phyloP scores from a whole-genome alignment of 2,113 vertebrate genomes.

The Pelusios castaneus region DNA sequence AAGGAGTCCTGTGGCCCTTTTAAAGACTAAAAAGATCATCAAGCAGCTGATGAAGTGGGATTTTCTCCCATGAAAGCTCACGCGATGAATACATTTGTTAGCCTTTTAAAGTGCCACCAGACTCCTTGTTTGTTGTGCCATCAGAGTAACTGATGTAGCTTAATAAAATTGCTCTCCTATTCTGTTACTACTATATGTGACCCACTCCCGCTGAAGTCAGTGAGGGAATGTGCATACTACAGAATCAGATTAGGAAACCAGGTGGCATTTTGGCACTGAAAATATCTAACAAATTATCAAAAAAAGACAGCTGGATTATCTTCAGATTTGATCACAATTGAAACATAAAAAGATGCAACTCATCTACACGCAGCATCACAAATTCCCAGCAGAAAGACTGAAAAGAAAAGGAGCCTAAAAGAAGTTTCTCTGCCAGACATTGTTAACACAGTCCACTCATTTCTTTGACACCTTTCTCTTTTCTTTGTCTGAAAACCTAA shows the following conservation, averaged over 20 bases:
- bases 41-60: no score
- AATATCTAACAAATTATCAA: neutral
- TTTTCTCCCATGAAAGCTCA: no score
- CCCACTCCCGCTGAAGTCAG: neutral
- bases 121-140: neutral
- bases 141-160: neutral
- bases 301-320: neutral
- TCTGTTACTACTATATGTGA: neutral
- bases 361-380: neutral
- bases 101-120: no score
- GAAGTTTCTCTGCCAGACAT: neutral
- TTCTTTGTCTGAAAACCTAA: neutral
- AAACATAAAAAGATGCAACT: conserved; percentile 5
- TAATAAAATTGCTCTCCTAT: neutral
- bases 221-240: neutral
- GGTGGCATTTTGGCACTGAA: neutral
- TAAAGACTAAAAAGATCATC: no score
- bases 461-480: neutral
- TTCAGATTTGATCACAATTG: neutral
- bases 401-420: neutral
- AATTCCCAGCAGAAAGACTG: neutral
- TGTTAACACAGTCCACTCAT: neutral
- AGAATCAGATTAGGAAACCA: no score
- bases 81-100: no score
- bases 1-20: no score